These are phyloP conservation scores for Sesia apiformis DNA, from an alignment of 2,888 invertebrate species.

Conservation along the genomic window DNA sequence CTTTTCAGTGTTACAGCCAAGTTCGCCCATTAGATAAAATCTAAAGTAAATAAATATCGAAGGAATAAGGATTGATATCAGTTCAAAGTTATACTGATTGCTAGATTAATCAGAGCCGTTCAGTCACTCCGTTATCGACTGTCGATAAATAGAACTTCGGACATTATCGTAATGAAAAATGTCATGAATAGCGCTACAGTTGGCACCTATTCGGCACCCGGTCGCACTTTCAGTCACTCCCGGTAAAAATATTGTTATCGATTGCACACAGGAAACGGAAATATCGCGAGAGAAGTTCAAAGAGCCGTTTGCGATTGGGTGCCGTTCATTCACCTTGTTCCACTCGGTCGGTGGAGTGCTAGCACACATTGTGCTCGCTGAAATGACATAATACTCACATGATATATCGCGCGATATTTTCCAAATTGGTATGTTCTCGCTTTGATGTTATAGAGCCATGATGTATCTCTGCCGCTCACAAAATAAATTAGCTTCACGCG, in stretches of 20 bases:
- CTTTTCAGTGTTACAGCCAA: background rate
- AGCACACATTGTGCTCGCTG: background rate
- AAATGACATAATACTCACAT: background rate
- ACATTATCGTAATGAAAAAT: slow-evolving; percentile 33
- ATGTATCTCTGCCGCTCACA: slow-evolving; percentile 3
- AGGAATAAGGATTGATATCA: no score
- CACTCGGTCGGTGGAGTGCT: background rate
- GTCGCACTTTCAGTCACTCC: slow-evolving; percentile 18
- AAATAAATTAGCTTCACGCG: slow-evolving; percentile 3
- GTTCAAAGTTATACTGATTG: no score
- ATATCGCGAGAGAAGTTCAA: slow-evolving; percentile 34
- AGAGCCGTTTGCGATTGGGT: slow-evolving; percentile 19
- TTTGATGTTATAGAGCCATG: slow-evolving; percentile 11
- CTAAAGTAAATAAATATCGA: no score
- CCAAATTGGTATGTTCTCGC: slow-evolving; percentile 4
- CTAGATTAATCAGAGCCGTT: background rate
- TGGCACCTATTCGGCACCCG: slow-evolving; percentile 6
- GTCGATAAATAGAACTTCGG: slow-evolving; percentile 12
- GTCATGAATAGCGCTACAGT: slow-evolving; percentile 10
- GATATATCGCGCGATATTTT: background rate
- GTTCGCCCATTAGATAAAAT: no score
- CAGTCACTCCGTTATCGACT: background rate
- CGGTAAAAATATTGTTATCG: slow-evolving; percentile 41
- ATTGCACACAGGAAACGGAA: slow-evolving; percentile 37
- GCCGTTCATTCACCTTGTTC: slow-evolving; percentile 20